Conservation (phyloP, 1,140 invertebrate species). For the Sesamia nonagrioides region DNA sequence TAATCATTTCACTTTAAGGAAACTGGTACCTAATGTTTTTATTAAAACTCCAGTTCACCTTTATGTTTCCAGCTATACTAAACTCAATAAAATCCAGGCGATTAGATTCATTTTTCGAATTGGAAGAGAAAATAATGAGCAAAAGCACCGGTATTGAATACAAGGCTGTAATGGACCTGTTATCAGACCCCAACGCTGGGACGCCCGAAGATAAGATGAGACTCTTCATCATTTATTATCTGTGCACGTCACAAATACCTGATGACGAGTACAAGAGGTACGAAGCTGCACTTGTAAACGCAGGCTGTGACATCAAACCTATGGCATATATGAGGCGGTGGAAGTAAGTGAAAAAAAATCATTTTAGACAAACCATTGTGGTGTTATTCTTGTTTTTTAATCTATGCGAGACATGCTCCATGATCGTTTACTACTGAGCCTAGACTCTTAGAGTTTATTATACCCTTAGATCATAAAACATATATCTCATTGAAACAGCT, state of each 20-base stretch:
- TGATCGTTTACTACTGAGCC: too few species aligned
- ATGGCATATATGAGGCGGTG: conserved; percentile 96
- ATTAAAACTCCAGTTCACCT: conserved; percentile 2
- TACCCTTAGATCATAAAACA: too few species aligned
- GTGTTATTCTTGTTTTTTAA: too few species aligned
- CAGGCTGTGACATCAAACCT: conserved; percentile 95
- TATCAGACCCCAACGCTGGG: conserved; percentile 95
- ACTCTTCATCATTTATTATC: conserved; percentile 97
- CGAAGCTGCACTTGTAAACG: conserved; percentile 92
- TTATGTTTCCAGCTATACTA: conserved; percentile 90
- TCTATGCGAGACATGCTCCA: too few species aligned
- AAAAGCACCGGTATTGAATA: conserved; percentile 91
- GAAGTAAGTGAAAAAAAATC: conserved; percentile 89
- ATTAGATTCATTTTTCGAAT: conserved; percentile 98
- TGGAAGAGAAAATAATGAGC: conserved; percentile 99
- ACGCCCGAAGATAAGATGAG: conserved; percentile 97
- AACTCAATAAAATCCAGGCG: conserved; percentile 97
- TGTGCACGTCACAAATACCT: conserved; percentile 93
- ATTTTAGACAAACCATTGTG: too few species aligned
- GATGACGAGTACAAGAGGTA: conserved; percentile 95
- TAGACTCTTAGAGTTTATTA: too few species aligned
- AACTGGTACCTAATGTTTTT: neutral
- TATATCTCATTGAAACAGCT: too few species aligned
- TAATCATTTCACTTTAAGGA: too few species aligned
- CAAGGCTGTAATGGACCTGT: conserved; percentile 93